Percentiles rank a stretch among this genome's conserved stretches.
Evolutionary conservation across 2,797 vertebrate genomes (phyloP).

Genomic region (Scolopax rusticola): DNA sequence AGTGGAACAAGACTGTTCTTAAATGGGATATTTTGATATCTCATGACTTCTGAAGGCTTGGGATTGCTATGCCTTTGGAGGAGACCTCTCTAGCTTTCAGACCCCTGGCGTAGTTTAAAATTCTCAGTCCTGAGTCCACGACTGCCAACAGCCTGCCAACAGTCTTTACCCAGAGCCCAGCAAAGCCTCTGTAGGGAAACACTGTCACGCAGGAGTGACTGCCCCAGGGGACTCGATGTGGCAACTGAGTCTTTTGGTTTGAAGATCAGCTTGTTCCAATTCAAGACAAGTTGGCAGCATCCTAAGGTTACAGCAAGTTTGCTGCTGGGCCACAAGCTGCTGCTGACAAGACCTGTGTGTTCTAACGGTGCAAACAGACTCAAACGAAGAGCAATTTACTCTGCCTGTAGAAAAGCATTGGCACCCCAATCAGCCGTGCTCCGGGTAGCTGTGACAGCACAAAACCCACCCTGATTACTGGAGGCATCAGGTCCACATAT

Average conservation of each 20-base stretch:
- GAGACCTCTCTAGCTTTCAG: background rate
- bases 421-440: background rate
- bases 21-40: background rate
- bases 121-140: background rate
- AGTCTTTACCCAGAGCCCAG: background rate
- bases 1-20: background rate
- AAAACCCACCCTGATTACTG: background rate
- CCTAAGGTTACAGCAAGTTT: background rate
- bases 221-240: background rate
- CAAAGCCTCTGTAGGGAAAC: background rate
- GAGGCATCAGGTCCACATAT: background rate
- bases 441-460: background rate
- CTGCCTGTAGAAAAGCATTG: background rate
- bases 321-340: background rate
- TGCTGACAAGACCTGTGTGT: accelerated
- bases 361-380: background rate
- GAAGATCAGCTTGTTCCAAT: background rate
- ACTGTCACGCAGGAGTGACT: background rate
- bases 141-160: background rate
- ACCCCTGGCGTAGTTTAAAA: background rate
- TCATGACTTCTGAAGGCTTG: background rate
- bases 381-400: background rate
- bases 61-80: background rate
- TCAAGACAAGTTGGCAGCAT: background rate
- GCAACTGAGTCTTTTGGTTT: background rate